These are phyloP conservation scores for Pygathrix nemaeus DNA, from an alignment of 2,113 vertebrate genomes.

Conservation along the genomic window DNA sequence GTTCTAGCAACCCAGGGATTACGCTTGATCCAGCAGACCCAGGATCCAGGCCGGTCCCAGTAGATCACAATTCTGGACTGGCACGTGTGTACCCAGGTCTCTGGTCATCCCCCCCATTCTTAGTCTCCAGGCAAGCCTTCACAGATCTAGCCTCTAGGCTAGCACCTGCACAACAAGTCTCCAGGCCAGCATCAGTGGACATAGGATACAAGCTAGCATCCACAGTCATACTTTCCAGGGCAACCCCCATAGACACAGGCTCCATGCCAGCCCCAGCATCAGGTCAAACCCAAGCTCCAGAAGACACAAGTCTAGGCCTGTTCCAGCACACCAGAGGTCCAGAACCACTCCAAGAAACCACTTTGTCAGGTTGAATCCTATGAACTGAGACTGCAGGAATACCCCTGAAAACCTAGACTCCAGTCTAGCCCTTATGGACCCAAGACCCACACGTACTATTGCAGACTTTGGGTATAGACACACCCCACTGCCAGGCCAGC, in stretches of 20 bases:
- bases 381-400: not conserved
- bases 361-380: not conserved
- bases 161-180: not conserved
- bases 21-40: not conserved
- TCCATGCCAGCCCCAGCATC: not conserved
- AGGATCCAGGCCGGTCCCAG: not conserved
- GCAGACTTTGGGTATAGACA: not conserved
- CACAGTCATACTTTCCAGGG: too few relatives aligned
- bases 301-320: not conserved
- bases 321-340: not conserved
- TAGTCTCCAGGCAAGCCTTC: not conserved
- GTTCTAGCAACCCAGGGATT: not conserved
- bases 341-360: not conserved
- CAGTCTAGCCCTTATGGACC: not conserved
- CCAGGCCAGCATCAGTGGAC: not conserved
- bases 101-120: accelerated
- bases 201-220: not conserved
- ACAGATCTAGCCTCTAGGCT: not conserved
- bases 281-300: not conserved
- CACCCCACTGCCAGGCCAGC: not conserved
- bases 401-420: not conserved
- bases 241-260: not conserved
- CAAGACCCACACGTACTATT: not conserved
- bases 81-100: not conserved
- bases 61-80: not conserved